Base-by-base conservation (phyloP, 2,888 invertebrate species). In the Pachliopta kotzebuea region DNA sequence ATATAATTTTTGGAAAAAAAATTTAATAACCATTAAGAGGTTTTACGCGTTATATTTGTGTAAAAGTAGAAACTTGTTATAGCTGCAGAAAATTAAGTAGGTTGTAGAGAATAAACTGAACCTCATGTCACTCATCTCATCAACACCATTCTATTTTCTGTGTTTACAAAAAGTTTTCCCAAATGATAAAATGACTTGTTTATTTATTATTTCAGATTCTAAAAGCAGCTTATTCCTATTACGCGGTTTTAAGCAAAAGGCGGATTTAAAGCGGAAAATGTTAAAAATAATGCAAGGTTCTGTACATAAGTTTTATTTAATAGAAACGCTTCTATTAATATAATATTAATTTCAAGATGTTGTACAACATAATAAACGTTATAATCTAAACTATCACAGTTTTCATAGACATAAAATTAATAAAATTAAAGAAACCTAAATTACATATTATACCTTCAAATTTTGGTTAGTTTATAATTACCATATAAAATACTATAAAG, bases 331-430 rank as follows among this genome's bases (percentile, higher is more conserved):
- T 42, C 7, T 18, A 18, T 2, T 23, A 17, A 7, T 55, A 55
- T 20, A 50, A 26, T 26, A 42, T 54, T 42, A 58, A 53, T 52
- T 26, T 52, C 29, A 23, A 42, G 21, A 9, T 21, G 17, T 31
- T 49, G 20, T 55, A 63, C 72, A 76, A 76, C 72, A 69, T 76
- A 69, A 50, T 58, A 56, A 31, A 58, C 37, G 24, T 65, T 75
- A 78, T 83, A 76, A 74, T 79, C 85, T 88, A 89, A 78, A 76
- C 90, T 89, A 90, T 90, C 89, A 90, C 90, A 90, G 89, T 80
- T 86, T 72, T 78, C 77, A 77, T 84, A 83, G 76, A 79, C 80
- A 80, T 80, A 80, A 81, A 81, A 23, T 4, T 60, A 61, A 60
- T n/a, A 17, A 58, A 57, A 49, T 29, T 17, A 49, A 37, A 9